Evolutionary conservation across 2,888 invertebrate genomes (phyloP), one percentile per base, ranked within the genome.

Genomic region (Polyploca ridens): DNA sequence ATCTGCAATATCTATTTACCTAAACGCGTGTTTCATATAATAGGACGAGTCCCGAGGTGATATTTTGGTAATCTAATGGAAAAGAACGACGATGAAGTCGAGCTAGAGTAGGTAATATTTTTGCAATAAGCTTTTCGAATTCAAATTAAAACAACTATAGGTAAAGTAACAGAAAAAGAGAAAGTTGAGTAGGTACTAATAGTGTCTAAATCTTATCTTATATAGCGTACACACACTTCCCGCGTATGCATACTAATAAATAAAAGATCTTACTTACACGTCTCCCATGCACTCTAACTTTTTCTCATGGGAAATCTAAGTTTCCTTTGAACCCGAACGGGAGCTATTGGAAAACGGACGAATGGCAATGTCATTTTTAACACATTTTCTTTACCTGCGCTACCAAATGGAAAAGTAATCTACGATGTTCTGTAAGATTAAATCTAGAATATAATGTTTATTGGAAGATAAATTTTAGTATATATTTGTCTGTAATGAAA

Each of bases 241-340:
- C 10, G 5, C 16, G 6, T 41, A 41, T 41, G 1, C 3, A 14
- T 2, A 46, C 46, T 14, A n/a, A 46, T 46, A 19, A 54, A 54
- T 54, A 54, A 54, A 19, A 54, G 1, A 54, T 54, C 7, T 59
- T 59, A 33, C 35, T 60, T 60, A 60, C 38, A 60, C 35, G 38
- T 27, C 35, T 60, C 8, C 35, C 38, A 60, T 60, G 60, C 60
- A 60, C 60, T 60, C 16, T 7, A 49, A 49, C 16, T 10, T 16
- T 38, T 11, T 19, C 35, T 60, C 35, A 3, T 58, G 35, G n/a
- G 58, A 33, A 58, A 58, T 58, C 58, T 8, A 58, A 33, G 33
- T 58, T 33, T 58, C 14, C 58, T 58, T 58, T 58, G n/a, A 58
- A 33, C 58, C 14, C n/a, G n/a, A 58, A 33, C 54, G 16, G 54